Percentiles rank a stretch among this genome's conserved stretches.
Evolutionary conservation across 2,797 vertebrate species (phyloP).

Genomic region (Sphaeramia orbicularis): DNA sequence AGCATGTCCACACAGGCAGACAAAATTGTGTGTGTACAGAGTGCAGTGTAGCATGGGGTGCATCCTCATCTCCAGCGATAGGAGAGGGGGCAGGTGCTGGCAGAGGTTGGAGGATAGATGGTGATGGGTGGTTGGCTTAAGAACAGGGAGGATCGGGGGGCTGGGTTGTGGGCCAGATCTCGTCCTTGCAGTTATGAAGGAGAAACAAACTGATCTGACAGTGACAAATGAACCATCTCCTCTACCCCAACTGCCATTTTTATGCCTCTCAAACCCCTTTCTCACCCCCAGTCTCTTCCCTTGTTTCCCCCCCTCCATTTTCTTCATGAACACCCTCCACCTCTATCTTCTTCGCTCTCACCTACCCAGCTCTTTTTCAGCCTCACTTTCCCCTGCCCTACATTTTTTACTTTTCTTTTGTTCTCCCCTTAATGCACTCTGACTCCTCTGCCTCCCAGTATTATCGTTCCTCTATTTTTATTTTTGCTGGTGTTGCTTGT

Average conservation of each 20-base stretch:
- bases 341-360: slow-evolving; percentile 57
- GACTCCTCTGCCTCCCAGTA: slow-evolving; percentile 45
- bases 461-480: slow-evolving; percentile 47
- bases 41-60: slow-evolving; percentile 61
- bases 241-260: slow-evolving; percentile 79
- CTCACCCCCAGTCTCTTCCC: slow-evolving; percentile 57
- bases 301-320: slow-evolving; percentile 50
- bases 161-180: slow-evolving; percentile 71
- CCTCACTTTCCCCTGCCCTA: slow-evolving; percentile 43
- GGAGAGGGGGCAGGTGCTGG: slow-evolving; percentile 74
- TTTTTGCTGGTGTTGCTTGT: slow-evolving; percentile 30
- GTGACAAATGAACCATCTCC: slow-evolving; percentile 86
- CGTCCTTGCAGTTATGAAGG: slow-evolving; percentile 84
- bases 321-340: slow-evolving; percentile 58
- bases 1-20: slow-evolving; percentile 76
- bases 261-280: slow-evolving; percentile 72
- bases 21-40: slow-evolving; percentile 56
- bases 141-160: slow-evolving; percentile 57
- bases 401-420: slow-evolving; percentile 56
- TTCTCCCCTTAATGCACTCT: slow-evolving; percentile 53
- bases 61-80: slow-evolving; percentile 60
- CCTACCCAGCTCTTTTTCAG: slow-evolving; percentile 64
- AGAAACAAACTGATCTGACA: slow-evolving; percentile 86
- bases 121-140: slow-evolving; percentile 72
- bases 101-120: slow-evolving; percentile 74